Evolutionary conservation across 1,140 invertebrate genomes (phyloP).

Genomic region (Neodiprion lecontei): DNA sequence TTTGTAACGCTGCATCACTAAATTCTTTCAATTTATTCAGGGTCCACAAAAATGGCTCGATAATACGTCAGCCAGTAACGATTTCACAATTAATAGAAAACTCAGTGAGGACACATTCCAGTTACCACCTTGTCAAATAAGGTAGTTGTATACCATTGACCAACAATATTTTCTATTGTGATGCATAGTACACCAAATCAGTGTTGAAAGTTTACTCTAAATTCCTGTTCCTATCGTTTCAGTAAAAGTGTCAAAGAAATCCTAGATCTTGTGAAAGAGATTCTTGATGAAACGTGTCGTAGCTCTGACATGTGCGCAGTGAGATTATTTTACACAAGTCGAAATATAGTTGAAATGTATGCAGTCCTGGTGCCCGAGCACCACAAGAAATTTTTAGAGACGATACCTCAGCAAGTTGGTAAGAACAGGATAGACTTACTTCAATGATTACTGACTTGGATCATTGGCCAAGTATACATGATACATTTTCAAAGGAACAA

Average conservation of each 20-base stretch:
- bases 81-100: constrained; percentile 34
- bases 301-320: constrained; percentile 68
- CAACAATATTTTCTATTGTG: constrained; percentile 29
- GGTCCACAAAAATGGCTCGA: constrained; percentile 48
- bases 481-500: constrained; percentile 21
- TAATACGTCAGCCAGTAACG: constrained; percentile 33
- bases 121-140: constrained; percentile 71
- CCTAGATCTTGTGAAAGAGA: constrained; percentile 72
- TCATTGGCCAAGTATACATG: constrained; percentile 18
- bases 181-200: not conserved
- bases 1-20: constrained; percentile 38
- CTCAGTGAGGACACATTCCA: constrained; percentile 54
- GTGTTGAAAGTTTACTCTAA: constrained; percentile 9
- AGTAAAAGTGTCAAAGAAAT: constrained; percentile 68
- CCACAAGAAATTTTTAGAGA: constrained; percentile 80
- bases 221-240: constrained; percentile 10
- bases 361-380: constrained; percentile 77
- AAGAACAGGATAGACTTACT: constrained; percentile 41
- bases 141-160: constrained; percentile 51
- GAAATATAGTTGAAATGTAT: constrained; percentile 82
- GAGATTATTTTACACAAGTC: constrained; percentile 73
- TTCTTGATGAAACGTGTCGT: constrained; percentile 73
- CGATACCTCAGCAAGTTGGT: constrained; percentile 86
- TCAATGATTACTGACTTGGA: constrained; percentile 18
- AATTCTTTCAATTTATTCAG: constrained; percentile 29